Evolutionary conservation across 1,140 invertebrate genomes (phyloP).

Genomic region (Teleogryllus occipitalis): DNA sequence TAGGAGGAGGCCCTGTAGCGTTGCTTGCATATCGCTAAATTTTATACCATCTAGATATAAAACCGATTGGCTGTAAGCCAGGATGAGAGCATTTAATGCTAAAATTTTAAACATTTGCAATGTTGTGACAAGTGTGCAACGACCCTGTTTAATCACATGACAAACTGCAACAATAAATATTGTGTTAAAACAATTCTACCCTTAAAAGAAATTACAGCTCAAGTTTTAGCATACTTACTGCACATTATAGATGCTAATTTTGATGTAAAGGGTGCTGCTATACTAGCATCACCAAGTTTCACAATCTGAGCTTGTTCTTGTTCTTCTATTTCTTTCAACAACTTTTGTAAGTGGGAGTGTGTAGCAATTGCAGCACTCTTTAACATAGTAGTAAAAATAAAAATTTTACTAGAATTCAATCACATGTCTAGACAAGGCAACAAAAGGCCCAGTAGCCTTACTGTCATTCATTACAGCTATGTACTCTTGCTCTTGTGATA

Average conservation of each 20-base stretch:
- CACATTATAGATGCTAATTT: slow-evolving; percentile 94
- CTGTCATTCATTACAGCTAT: too few relatives aligned
- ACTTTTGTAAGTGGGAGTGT: slow-evolving; percentile 55
- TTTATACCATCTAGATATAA: slow-evolving; percentile 97
- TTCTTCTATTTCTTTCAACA: slow-evolving; percentile 88
- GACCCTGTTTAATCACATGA: slow-evolving; percentile 97
- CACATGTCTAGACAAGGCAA: too few relatives aligned
- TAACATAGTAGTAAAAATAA: not conserved
- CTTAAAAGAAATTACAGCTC: not conserved
- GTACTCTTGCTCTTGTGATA: too few relatives aligned
- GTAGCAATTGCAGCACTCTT: slow-evolving; percentile 25
- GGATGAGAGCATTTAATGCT: slow-evolving; percentile 94
- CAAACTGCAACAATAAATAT: slow-evolving; percentile 60
- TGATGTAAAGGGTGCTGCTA: slow-evolving; percentile 98
- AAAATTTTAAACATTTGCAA: slow-evolving; percentile 99
- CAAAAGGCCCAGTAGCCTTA: too few relatives aligned
- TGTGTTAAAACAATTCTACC: not conserved
- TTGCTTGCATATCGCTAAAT: slow-evolving; percentile 95
- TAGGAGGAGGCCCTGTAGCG: slow-evolving; percentile 85
- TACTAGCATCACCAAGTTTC: slow-evolving; percentile 95
- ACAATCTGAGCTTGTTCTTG: slow-evolving; percentile 82
- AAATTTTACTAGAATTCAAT: too few relatives aligned
- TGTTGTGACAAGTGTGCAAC: slow-evolving; percentile 97
- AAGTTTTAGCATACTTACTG: slow-evolving; percentile 52
- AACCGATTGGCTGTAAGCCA: slow-evolving; percentile 98